phyloP scores from a whole-genome alignment of 2,113 vertebrate genomes.

The Pelvicachromis taeniatus region DNA sequence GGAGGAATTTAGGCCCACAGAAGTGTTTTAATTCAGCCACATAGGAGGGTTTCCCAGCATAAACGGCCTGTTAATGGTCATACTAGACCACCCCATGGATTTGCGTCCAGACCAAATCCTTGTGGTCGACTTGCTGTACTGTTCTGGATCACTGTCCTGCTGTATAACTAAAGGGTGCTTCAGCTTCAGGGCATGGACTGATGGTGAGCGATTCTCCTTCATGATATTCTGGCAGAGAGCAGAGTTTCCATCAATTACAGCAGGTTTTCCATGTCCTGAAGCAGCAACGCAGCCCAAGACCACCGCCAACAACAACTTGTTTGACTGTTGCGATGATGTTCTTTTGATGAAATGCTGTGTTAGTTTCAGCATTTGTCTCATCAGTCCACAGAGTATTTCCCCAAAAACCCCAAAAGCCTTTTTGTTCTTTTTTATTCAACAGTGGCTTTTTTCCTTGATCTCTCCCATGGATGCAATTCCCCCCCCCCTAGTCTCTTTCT shows the following conservation, averaged over 20 bases:
- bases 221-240: background rate
- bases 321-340: background rate
- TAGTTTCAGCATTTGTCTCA: background rate
- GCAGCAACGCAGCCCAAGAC: background rate
- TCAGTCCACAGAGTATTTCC: background rate
- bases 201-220: background rate
- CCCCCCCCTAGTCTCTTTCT: no score
- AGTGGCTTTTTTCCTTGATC: background rate
- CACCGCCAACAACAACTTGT: background rate
- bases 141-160: background rate
- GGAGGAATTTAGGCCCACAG: background rate
- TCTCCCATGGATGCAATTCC: no score
- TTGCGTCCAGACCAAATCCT: background rate
- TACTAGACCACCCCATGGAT: background rate
- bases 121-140: background rate
- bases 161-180: background rate
- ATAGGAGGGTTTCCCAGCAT: background rate
- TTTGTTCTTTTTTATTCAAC: accelerated
- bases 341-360: background rate
- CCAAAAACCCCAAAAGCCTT: background rate
- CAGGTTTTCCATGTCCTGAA: background rate
- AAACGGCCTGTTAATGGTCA: background rate
- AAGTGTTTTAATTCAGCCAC: background rate
- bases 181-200: background rate
- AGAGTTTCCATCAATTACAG: background rate